Evolutionary conservation across 2,113 vertebrate species (phyloP).

Genomic region (Nesoenas mayeri): DNA sequence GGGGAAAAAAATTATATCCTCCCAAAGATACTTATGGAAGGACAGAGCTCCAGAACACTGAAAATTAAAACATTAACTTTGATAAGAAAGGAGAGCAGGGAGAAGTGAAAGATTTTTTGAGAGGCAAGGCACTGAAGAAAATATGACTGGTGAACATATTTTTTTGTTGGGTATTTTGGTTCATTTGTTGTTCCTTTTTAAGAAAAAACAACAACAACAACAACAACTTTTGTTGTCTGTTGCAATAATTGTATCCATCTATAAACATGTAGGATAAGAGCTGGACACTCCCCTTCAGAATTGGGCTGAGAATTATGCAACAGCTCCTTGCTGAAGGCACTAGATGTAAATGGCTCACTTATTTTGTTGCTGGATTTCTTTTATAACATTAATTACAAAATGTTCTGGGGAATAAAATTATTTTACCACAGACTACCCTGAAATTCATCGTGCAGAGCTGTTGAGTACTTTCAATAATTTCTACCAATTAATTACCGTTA

Average conservation of each 20-base stretch:
- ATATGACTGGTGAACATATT: rapidly evolving
- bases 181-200: background rate
- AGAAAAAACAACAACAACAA: background rate
- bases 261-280: background rate
- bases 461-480: background rate
- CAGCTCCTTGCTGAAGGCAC: background rate
- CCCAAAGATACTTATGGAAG: background rate
- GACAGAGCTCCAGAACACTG: background rate
- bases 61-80: background rate
- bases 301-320: background rate
- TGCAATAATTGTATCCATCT: background rate
- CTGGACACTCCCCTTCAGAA: background rate
- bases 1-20: background rate
- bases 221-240: background rate
- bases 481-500: background rate
- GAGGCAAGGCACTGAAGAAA: background rate
- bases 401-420: background rate
- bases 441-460: background rate
- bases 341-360: background rate
- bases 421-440: background rate
- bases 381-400: background rate
- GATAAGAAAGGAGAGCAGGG: background rate
- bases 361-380: background rate
- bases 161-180: background rate
- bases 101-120: background rate